A percentile compares a stretch with the other conserved stretches of the same genome.
Conservation (phyloP, 1,140 invertebrate genomes). For the Ptiloglossa arizonensis region DNA sequence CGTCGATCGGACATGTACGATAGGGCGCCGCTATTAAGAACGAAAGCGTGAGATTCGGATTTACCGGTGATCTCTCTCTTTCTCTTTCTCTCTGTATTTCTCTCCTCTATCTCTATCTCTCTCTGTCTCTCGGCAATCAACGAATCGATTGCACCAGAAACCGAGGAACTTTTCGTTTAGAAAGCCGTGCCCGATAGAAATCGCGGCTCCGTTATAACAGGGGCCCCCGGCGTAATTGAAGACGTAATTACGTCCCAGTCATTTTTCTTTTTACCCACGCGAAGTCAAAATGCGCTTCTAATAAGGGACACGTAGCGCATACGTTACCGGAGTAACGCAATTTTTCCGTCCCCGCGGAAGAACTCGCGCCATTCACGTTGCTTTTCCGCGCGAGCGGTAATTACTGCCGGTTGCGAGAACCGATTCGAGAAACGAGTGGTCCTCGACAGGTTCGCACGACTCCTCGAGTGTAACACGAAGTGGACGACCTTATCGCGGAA, state of each 20-base stretch:
- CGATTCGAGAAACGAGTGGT: slow-evolving; percentile 9
- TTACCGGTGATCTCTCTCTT: background rate
- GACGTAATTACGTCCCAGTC: slow-evolving; percentile 43
- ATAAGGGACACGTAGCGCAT: slow-evolving; percentile 46
- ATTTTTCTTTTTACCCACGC: slow-evolving; percentile 55
- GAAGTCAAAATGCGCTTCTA: slow-evolving; percentile 51
- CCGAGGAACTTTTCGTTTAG: slow-evolving; percentile 48
- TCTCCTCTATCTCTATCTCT: background rate
- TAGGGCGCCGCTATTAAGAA: slow-evolving; percentile 39
- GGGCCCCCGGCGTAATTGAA: slow-evolving; percentile 52
- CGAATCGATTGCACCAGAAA: slow-evolving; percentile 54
- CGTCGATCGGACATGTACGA: slow-evolving; percentile 34
- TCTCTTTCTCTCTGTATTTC: too few species aligned
- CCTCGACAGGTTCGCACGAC: slow-evolving; percentile 31
- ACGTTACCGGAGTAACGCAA: slow-evolving; percentile 34
- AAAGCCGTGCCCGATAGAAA: slow-evolving; percentile 57
- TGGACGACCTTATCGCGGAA: too few species aligned
- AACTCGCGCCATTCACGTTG: slow-evolving; percentile 5
- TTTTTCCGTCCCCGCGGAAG: slow-evolving; percentile 35
- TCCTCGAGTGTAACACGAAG: background rate
- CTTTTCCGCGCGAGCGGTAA: slow-evolving; percentile 47
- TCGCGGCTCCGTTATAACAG: slow-evolving; percentile 45
- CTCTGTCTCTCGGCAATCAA: slow-evolving; percentile 36
- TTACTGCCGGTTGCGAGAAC: slow-evolving; percentile 44
- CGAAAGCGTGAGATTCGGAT: slow-evolving; percentile 62